Base-by-base conservation (phyloP, 2,113 vertebrate genomes). In the Erpornis zantholeuca region DNA sequence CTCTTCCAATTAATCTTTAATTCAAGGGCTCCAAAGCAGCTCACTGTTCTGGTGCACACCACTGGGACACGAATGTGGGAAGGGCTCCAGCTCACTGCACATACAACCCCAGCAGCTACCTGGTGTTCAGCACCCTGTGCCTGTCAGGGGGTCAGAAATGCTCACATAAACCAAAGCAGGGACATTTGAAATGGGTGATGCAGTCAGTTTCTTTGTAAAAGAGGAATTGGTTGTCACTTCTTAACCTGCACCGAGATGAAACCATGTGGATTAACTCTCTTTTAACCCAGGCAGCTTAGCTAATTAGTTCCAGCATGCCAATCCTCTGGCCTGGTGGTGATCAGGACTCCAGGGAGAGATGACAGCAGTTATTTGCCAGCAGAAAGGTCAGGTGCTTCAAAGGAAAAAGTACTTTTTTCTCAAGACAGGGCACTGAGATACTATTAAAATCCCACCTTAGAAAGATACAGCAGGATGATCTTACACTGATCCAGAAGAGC, bases 1-100 rank as follows among this genome's bases (percentile, higher is more conserved):
- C 6, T 57, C 22, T 86, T 93, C 53, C 33, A 59, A 33, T 27
- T 72, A 57, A 63, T 23, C 42, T 71, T 59, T n/a, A 52, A 47
- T 27, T n/a, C 29, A 59, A 63, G 24, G 14, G 4, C 44, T 77
- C 53, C 44, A 29, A 71, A 92, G 54, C 13, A 84, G 9, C 22
- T 45, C n/a, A 35, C 44, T 59, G 29, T 42, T 54, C 36, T 52
- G 49, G 15, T 0, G 1, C 27, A 50, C 14, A 42, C 2, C 14
- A 7, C 47, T 11, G 20, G 42, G 6, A 80, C 29, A 40, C 0
- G 0, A 15, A 5, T 36, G 42, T 49, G 50, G 45, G 36, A 69
- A 52, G n/a, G 17, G 13, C 12, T 53, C 27, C 35, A 47, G 38
- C n/a, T 86, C 8, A 1, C 56, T 63, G 12, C 38, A 23, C 2